Base-by-base conservation (phyloP, 2,113 vertebrate species). In the Laticauda colubrina region DNA sequence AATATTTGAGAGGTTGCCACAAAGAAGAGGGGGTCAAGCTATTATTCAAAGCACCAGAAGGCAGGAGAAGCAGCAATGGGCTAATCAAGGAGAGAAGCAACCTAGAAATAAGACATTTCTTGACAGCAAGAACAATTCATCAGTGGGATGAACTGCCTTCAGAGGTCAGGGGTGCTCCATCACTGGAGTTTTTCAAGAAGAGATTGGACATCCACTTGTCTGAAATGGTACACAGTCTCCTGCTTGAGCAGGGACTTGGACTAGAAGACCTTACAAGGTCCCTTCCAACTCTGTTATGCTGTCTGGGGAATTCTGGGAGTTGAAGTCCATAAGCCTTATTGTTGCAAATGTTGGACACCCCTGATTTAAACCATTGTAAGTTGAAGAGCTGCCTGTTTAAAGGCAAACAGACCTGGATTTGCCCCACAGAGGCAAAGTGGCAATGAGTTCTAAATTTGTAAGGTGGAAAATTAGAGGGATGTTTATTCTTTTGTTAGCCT, bases 121-220 rank as follows among this genome's bases (percentile, higher is more conserved):
- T n/a, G 29, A 64, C 24, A 59, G 4, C 29, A 2, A 29, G 12
- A 64, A 64, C 29, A 14, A 64, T n/a, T 4, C 15, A 64, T 29
- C 61, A n/a, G 29, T 64, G 29, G 29, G 1, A 64, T 0, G 0
- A 3, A 11, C 14, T 5, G 61, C 61, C 29, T 69, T 12, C 61
- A n/a, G 0, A 69, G 4, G 12, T n/a, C n/a, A 2, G n/a, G 12
- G 3, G 2, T 15, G 12, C 12, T 2, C 12, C 12, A n/a, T n/a
- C 12, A 4, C 1, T n/a, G 26, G 11, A 64, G 26, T 1, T 29
- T n/a, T 64, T 14, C 26, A 69, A 48, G 48, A 59, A n/a, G 4
- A 69, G 4, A n/a, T 15, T 5, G 61, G 29, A 15, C 12, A 69
- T 6, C 29, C 4, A n/a, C 29, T 69, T 69, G 61, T 69, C 12